Conservation (phyloP, 2,888 invertebrate genomes). For the Chymomyza fuscimana region DNA sequence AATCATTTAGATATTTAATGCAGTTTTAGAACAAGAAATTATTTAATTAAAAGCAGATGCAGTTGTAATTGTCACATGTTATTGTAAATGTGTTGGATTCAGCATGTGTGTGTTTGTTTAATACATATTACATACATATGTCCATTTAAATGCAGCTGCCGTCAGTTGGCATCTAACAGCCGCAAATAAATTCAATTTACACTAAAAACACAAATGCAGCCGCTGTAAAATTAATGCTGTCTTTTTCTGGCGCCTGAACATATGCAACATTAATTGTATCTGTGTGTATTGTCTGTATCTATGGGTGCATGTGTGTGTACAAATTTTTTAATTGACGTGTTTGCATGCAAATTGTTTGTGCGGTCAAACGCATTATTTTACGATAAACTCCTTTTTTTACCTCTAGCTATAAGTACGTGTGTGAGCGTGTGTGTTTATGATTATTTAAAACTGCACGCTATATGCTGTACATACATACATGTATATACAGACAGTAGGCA, state of each 20-base stretch:
- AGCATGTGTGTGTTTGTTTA: constrained; percentile 21
- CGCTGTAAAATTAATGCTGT: constrained; percentile 1
- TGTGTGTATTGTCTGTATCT: background rate
- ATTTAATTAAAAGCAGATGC: background rate
- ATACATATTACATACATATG: constrained; percentile 22
- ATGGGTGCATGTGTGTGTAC: background rate
- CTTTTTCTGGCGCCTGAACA: background rate
- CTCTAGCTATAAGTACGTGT: background rate
- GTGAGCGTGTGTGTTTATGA: background rate
- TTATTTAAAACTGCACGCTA: background rate
- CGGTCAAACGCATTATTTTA: constrained; percentile 68
- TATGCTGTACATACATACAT: background rate
- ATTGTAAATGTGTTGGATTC: constrained; percentile 3
- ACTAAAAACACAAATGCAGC: constrained; percentile 58
- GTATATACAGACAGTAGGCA: background rate
- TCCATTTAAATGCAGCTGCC: constrained; percentile 62
- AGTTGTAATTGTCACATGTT: background rate
- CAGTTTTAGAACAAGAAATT: background rate
- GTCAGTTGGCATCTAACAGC: constrained; percentile 23
- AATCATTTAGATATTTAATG: background rate
- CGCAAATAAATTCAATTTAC: constrained; percentile 72
- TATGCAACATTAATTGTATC: background rate
- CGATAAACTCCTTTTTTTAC: constrained; percentile 22
- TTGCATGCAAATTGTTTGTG: constrained; percentile 71
- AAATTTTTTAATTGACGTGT: constrained; percentile 69